Evolutionary conservation across 2,113 vertebrate genomes (phyloP), one percentile per base, ranked within the genome.

Genomic region (Callocephalon fimbriatum): DNA sequence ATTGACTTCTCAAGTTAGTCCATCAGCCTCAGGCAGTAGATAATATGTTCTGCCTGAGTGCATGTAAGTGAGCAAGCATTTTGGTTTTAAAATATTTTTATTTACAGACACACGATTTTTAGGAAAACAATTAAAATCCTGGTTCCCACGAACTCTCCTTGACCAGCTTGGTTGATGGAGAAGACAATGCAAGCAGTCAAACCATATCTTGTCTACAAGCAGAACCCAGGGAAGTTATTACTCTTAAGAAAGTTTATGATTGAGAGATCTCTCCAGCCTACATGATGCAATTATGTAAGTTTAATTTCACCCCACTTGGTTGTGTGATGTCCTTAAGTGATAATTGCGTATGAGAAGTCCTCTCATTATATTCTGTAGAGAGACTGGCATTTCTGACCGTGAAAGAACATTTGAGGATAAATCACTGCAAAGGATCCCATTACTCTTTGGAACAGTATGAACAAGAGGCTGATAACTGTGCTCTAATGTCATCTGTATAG

Each of bases 371-470:
- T 71, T 95, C n/a, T 61, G 54, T 71, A 48, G 20, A 26, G 47
- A 75, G 38, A 87, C 31, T 88, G 67, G 37, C 58, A 78, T 95
- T 97, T 94, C 71, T 97, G 92, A 92, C 81, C 17, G 2, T 94
- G 50, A 84, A 92, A 84, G 68, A 79, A 75, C 93, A 91, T 92
- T 82, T 92, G 53, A 94, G 42, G 90, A 93, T 94, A 95, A 94
- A 96, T 94, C n/a, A 58, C 63, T 71, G 62, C 66, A 95, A 89
- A 91, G 84, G 48, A 13, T 90, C 71, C 87, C 66, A 85, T 97
- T 97, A 92, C 66, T 95, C 77, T 76, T 86, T 83, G 45, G 35
- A 70, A 76, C 23, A 80, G 42, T 35, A 79, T 58, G 81, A 97
- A 85, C 27, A 80, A 81, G 37, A 85, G 27, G 40, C 45, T 85